A percentile compares a stretch with the other conserved stretches of the same genome.
Evolutionary conservation across 1,140 invertebrate genomes (phyloP).

Genomic region (Orussus abietinus): DNA sequence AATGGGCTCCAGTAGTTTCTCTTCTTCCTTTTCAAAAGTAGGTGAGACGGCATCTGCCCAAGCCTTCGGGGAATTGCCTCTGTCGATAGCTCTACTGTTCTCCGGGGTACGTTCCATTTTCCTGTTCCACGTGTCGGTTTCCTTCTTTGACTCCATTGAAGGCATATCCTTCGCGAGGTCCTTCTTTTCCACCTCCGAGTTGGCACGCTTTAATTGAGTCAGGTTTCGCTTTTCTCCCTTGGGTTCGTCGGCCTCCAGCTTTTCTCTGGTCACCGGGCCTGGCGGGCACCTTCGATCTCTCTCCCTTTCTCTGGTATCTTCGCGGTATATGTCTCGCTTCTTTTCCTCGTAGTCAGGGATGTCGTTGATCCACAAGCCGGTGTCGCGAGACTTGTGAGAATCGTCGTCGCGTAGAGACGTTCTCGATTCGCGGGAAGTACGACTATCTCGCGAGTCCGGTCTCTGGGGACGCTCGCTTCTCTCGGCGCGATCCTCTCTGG

Average conservation of each 20-base stretch:
- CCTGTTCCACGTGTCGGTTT: slow-evolving; percentile 38
- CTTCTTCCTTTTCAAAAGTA: slow-evolving; percentile 50
- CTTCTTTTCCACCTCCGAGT: slow-evolving; percentile 40
- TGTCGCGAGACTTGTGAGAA: slow-evolving; percentile 39
- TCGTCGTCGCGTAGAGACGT: slow-evolving; percentile 51
- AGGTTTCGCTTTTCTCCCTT: slow-evolving; percentile 56
- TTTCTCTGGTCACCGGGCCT: slow-evolving; percentile 61
- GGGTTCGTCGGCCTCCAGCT: slow-evolving; percentile 60
- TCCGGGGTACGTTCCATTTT: slow-evolving; percentile 35
- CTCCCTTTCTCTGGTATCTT: slow-evolving; percentile 34
- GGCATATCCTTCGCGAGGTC: slow-evolving; percentile 33
- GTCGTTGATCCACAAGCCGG: slow-evolving; percentile 52
- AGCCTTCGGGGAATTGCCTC: slow-evolving; percentile 36
- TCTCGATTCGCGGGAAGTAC: slow-evolving; percentile 56
- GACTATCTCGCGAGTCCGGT: slow-evolving; percentile 59
- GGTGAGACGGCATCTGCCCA: slow-evolving; percentile 54
- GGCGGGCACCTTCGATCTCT: slow-evolving; percentile 52
- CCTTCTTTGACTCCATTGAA: slow-evolving; percentile 41
- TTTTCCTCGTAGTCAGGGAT: slow-evolving; percentile 52
- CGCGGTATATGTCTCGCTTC: slow-evolving; percentile 40
- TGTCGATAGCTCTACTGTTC: slow-evolving; percentile 17
- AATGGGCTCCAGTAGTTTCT: slow-evolving; percentile 32
- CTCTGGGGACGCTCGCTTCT: slow-evolving; percentile 55
- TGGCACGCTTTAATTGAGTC: slow-evolving; percentile 53
- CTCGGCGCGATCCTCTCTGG: slow-evolving; percentile 37